A percentile compares a stretch with the other conserved stretches of the same genome.
Conservation (phyloP, 2,888 invertebrate species). For the Drosophila subsilvestris region DNA sequence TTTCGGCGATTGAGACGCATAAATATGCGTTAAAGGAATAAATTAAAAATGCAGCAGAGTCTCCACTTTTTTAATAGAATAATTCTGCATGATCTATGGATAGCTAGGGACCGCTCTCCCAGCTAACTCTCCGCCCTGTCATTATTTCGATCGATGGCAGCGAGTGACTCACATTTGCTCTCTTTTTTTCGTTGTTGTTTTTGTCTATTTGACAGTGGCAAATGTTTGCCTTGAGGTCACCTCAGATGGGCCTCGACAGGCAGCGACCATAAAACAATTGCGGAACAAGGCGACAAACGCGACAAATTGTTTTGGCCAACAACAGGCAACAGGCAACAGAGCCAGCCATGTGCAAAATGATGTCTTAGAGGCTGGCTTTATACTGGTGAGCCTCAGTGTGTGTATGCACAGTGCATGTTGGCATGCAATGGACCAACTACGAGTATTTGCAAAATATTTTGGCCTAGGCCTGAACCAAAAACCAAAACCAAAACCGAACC, state of each 20-base stretch:
- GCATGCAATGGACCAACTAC: conserved; percentile 11
- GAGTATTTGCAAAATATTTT: conserved; percentile 9
- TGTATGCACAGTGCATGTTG: conserved; percentile 8
- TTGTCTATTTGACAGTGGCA: background rate
- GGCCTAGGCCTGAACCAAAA: conserved; percentile 4
- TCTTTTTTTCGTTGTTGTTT: no score
- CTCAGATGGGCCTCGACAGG: conserved; percentile 16
- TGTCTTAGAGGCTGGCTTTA: conserved; percentile 34
- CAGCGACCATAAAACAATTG: conserved; percentile 61
- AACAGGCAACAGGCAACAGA: conserved; percentile 8
- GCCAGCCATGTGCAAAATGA: background rate
- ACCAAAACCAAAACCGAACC: background rate
- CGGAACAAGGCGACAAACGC: conserved; percentile 56
- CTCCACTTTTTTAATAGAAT: background rate
- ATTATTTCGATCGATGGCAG: background rate
- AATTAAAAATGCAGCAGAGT: no score
- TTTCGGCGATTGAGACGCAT: no score
- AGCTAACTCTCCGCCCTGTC: no score
- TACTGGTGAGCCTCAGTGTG: background rate
- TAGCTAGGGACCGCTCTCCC: no score
- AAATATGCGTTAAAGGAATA: no score
- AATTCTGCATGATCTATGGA: background rate
- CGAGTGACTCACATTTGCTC: background rate
- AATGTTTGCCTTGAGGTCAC: conserved; percentile 22
- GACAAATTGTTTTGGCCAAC: conserved; percentile 43